Evolutionary conservation across 2,888 invertebrate genomes (phyloP), one percentile per base, ranked within the genome.

Genomic region (Morpho deidamia): DNA sequence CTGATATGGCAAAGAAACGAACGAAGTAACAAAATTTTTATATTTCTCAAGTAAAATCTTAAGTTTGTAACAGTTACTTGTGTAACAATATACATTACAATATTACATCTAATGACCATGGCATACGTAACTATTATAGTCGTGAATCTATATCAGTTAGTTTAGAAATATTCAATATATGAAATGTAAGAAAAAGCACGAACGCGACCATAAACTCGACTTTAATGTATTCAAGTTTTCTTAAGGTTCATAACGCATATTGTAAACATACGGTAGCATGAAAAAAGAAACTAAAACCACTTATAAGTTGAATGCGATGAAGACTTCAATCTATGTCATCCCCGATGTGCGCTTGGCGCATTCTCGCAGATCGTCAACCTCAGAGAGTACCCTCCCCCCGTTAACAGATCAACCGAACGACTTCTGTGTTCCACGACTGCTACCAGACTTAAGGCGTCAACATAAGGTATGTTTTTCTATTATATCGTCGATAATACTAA

Each of bases 301-400:
- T 55, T 56, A 47, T 51, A 52, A 44, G 53, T 47, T 11, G 56
- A 52, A 44, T 41, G 61, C 74, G 78, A 76, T 78, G 78, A 78
- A 81, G 74, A 76, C 72, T 76, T 79, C 78, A 81, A 78, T 80
- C 75, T 76, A 77, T 75, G 67, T 68, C 70, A 71, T 65, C 78
- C 74, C 76, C 71, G 73, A 75, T 78, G 74, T 75, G 78, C 74
- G 72, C 73, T 74, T 73, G 76, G 77, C 76, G 78, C 83, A 82
- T 83, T 83, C 84, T 81, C 79, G 72, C 72, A 72, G 85, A 84
- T 76, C 83, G 81, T 83, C 85, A 85, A 86, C 86, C 85, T 83
- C 81, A 71, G 62, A 71, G 62, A 72, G 62, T 57, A 62, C 67
- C 67, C 66, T 70, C 70, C 70, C 71, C 70, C 69, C 68, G 69